These are phyloP conservation scores for Chiloscyllium punctatum DNA, from an alignment of 2,797 vertebrate genomes.

Conservation along the genomic window DNA sequence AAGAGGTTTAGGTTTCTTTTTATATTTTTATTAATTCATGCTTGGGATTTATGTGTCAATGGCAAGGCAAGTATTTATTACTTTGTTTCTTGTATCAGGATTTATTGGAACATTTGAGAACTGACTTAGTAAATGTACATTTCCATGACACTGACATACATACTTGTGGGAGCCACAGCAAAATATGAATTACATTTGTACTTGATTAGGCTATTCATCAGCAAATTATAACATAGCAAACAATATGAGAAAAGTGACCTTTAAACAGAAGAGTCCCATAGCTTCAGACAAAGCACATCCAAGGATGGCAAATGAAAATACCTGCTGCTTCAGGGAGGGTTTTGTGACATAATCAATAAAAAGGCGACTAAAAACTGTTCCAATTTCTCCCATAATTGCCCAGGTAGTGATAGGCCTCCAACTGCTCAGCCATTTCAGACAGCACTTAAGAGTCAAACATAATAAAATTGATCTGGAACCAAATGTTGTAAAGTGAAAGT, in stretches of 20 bases:
- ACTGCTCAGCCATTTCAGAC: too few species aligned
- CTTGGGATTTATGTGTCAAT: too few species aligned
- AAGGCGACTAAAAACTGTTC: not conserved
- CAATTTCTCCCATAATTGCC: too few species aligned
- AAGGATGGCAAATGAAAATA: constrained; percentile 97
- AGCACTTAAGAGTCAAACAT: too few species aligned
- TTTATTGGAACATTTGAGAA: constrained; percentile 70
- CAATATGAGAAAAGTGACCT: constrained; percentile 98
- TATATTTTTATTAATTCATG: too few species aligned
- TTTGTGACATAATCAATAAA: constrained; percentile 52
- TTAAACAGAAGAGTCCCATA: constrained; percentile 99
- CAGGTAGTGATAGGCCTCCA: too few species aligned
- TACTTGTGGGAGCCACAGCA: constrained; percentile 79
- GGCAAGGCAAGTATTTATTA: too few species aligned
- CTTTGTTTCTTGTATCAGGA: not conserved
- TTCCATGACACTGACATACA: constrained; percentile 78
- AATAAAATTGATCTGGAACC: too few species aligned
- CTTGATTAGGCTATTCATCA: constrained; percentile 61
- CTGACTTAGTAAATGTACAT: constrained; percentile 78
- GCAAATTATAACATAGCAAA: constrained; percentile 87
- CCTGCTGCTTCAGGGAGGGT: constrained; percentile 98
- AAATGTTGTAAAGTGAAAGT: too few species aligned
- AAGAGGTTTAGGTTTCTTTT: not conserved
- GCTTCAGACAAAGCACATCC: constrained; percentile 98
- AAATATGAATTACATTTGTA: constrained; percentile 84